These are phyloP conservation scores for Macrotus californicus DNA, from an alignment of 2,113 vertebrate species.

Conservation along the genomic window DNA sequence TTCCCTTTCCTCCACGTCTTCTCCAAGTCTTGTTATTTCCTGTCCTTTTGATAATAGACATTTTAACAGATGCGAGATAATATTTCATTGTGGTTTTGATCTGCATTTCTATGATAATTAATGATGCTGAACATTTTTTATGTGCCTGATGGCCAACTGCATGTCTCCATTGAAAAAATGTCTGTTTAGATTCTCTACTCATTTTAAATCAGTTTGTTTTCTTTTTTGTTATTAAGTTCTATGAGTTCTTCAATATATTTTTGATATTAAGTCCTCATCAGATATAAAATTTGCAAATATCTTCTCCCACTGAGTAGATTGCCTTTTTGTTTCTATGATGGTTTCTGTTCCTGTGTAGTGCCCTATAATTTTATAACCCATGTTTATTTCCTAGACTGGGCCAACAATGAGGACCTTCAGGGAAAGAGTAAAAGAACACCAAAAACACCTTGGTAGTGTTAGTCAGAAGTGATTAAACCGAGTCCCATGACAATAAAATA, in stretches of 20 bases:
- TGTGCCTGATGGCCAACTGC: background rate
- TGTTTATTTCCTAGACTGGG: background rate
- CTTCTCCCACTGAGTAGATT: background rate
- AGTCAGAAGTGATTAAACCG: background rate
- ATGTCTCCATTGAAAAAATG: background rate
- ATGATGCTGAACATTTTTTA: background rate
- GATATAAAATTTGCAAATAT: background rate
- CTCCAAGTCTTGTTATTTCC: background rate
- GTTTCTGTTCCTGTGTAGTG: background rate
- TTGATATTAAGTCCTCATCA: background rate
- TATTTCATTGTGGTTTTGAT: background rate
- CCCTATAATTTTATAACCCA: background rate
- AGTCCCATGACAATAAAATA: background rate
- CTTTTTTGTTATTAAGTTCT: background rate
- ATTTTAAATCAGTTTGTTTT: background rate
- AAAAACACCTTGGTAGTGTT: background rate
- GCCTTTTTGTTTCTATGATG: background rate
- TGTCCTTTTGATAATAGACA: background rate
- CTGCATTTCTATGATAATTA: background rate
- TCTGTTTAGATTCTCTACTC: background rate
- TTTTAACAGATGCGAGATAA: background rate
- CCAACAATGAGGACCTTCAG: background rate
- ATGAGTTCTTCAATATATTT: background rate
- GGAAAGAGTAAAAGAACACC: background rate
- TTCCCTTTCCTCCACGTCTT: background rate